Base-by-base conservation (phyloP, 2,113 vertebrate genomes). In the Chrysochloris asiatica region DNA sequence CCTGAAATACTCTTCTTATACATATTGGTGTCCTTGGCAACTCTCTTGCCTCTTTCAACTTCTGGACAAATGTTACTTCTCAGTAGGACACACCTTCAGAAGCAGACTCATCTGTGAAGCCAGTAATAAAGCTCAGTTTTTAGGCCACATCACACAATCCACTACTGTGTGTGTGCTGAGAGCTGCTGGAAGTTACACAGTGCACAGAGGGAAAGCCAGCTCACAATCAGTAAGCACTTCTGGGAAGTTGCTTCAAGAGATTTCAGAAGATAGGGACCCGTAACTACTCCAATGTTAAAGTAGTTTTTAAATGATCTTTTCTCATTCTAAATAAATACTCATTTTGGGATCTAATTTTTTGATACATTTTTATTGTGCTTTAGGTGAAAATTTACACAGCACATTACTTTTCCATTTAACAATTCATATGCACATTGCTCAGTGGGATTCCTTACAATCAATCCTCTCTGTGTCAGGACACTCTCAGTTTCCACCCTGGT, bases 121-220 rank as follows among this genome's bases (percentile, higher is more conserved):
- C 22, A 22, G 52, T 2, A 33, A 61, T 30, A 61, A 82, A 26
- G 22, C 30, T 63, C 38, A 16, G 4, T 0, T 52, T 3, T 3
- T 41, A 1, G 0, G 1, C 63, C 47, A n/a, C 2, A 0, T 24
- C 1, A 12, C 17, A 56, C 4, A 3, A 36, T 65, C 22, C 19
- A 10, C 26, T n/a, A 7, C 54, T 24, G 28, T 2, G 13, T 2
- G 0, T n/a, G 45, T 43, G 17, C 59, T 52, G 30, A 10, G 22
- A 14, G 54, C 1, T 2, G 54, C 56, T 14, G 50, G 30, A 12
- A 54, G 69, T 8, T 30, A 9, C 28, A 17, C 63, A 22, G 13
- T 28, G 33, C 22, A 28, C 36, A 54, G 22, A 3, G 3, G 3
- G 4, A 41, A 78, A 7, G 13, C 26, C 28, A 8, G 30, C 45